Base-by-base conservation (phyloP, 2,797 vertebrate species). In the Triplophysa yarkandensis region DNA sequence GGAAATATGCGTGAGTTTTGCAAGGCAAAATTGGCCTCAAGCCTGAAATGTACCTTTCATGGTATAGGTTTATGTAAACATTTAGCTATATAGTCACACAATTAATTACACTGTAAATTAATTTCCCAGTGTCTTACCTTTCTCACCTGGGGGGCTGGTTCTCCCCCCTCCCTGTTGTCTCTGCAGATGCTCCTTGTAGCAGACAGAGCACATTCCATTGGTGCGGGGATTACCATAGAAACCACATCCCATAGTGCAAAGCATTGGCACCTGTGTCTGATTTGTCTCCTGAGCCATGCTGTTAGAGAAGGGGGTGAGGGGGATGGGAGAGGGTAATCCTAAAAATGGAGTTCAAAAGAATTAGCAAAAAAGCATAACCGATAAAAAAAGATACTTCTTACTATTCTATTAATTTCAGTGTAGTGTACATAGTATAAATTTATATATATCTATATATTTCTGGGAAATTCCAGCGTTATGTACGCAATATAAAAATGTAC, bases 261-360 rank as follows among this genome's bases (percentile, higher is more conserved):
- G 88, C 92, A 95, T 94, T 75, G 95, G 95, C 87, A 94, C 94
- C 89, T 95, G 94, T 1, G 94, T 95, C 85, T 95, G 94, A 90
- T 95, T 95, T 21, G 95, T 95, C 91, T 96, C 94, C 89, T 95
- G 95, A 87, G 95, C 94, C 95, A 96, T 96, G 86, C 87, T 93
- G 52, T 43, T 85, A 81, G 80, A 88, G 80, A 88, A 71, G 75
- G 55, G 55, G 55, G 28, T 79, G 80, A 89, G 87, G 90, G 89
- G 91, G 84, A 82, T 85, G 89, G 90, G 90, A 89, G 84, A 90
- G 85, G 87, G 87, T 83, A 76, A 85, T 88, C 89, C 92, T 93
- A 87, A 64, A 90, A 90, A 88, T 58, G 65, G 65, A 76, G 74
- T 76, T 73, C 70, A 88, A 52, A 84, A 80, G 32, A 84, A 86